Evolutionary conservation across 2,113 vertebrate species (phyloP), one percentile per base, ranked within the genome.

Genomic region (Gopherus evgoodei): DNA sequence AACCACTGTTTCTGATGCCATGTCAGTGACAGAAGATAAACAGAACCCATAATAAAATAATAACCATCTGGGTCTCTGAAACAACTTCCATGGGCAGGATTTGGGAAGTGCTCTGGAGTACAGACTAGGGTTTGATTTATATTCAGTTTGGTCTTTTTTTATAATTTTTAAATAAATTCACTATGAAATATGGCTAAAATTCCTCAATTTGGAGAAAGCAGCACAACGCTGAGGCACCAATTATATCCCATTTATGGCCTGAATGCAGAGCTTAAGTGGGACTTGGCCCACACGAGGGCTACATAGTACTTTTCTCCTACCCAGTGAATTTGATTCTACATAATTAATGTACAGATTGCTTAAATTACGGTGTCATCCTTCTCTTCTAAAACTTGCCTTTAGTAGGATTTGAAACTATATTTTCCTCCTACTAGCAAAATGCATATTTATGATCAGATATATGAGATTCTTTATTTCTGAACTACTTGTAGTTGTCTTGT

Each of bases 281-380:
- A 29, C 2, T 72, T 50, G 87, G 27, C 5, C 19, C 19, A 13
- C 38, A 42, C 27, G 50, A 80, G 35, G 0, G 5, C 1, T 76
- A 19, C 57, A 88, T 56, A 79, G 9, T 38, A 84, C 7, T 24
- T 88, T 88, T 35, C 29, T 89, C 90, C 89, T 79, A 91, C 1
- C 4, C 8, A 90, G 11, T 50, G 9, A 93, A 83, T 91, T 88
- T 94, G 14, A 53, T 1, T 0, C 25, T 84, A 2, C 0, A 1
- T 35, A 79, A 79, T 3, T 78, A 89, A 92, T 29, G 6, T 54
- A 53, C 1, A 27, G 62, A 65, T 75, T 35, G 24, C 21, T 80
- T 49, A 88, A 81, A 91, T 83, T 6, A n/a, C 35, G 75, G 91
- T n/a, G 50, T 6, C 1, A 19, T 84, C 19, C 38, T 91, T 19